phyloP scores from a whole-genome alignment of 1,140 invertebrate genomes.

The Cephus cinctus region DNA sequence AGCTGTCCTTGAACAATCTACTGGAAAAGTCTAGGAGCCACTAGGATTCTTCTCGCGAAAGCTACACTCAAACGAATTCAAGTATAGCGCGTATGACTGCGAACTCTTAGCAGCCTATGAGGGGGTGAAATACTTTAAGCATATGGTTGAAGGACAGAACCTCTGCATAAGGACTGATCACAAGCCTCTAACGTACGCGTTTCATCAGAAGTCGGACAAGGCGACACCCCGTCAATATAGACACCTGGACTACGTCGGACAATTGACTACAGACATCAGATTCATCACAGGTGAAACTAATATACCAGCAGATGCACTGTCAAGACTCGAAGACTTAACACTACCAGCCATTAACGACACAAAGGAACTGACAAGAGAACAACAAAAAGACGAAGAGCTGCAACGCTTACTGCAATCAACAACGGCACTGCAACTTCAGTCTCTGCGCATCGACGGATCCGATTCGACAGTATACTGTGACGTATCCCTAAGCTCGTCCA shows the following conservation, averaged over 20 bases:
- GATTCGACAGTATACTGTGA: neutral
- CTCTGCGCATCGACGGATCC: neutral
- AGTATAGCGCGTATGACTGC: slow-evolving; percentile 37
- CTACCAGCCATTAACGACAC: slow-evolving; percentile 1
- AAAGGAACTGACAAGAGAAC: neutral
- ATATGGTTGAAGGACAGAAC: slow-evolving; percentile 31
- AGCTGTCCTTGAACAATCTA: slow-evolving; percentile 16
- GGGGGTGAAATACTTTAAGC: slow-evolving; percentile 31
- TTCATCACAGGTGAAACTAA: slow-evolving; percentile 34
- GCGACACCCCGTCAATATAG: slow-evolving; percentile 14
- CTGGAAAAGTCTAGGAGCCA: slow-evolving; percentile 18
- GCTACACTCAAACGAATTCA: slow-evolving; percentile 14
- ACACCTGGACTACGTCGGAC: slow-evolving; percentile 29
- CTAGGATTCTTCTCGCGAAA: slow-evolving; percentile 32
- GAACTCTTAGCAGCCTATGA: slow-evolving; percentile 33
- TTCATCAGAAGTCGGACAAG: slow-evolving; percentile 29
- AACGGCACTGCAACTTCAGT: neutral
- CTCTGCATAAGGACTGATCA: slow-evolving; percentile 45
- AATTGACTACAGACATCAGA: slow-evolving; percentile 38
- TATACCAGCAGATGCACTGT: slow-evolving; percentile 28
- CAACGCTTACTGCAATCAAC: neutral
- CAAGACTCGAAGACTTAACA: slow-evolving; percentile 22
- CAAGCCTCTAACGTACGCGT: slow-evolving; percentile 38
- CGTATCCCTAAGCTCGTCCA: neutral
- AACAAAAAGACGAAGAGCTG: neutral